Base-by-base conservation (phyloP, 2,888 invertebrate species). In the Oxyteleia sp. region DNA sequence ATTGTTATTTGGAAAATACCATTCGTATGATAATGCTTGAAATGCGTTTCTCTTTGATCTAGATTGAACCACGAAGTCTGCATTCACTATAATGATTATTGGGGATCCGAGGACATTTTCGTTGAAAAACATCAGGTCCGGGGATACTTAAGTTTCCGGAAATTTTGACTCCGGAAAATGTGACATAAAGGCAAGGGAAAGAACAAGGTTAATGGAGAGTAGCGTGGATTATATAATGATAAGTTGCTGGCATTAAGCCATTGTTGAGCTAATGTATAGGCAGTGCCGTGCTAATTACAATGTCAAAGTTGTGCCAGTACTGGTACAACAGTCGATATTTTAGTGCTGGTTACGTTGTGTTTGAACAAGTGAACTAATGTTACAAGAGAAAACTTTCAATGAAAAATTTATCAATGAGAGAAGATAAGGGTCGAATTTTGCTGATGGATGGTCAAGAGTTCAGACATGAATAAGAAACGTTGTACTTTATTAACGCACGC, bases 201-300 rank as follows among this genome's bases (percentile, higher is more conserved):
- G 49, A 71, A 59, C n/a, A 59, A 59, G 59, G 71, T 71, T 72
- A 72, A 72, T 61, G 41, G 72, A 61, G 51, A 61, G 18, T 18
- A 51, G 38, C 8, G 47, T 26, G 59, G 71, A 72, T 72, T 74
- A 55, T 74, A 74, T 64, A 63, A 63, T 63, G 63, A 74, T 59
- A 16, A 61, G 51, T 29, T 18, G 15, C 51, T 63, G 74, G 53
- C 74, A 63, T 53, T 63, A 53, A 63, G 74, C 53, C 63, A 74
- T 63, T 63, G 74, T 55, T 53, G 35, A 20, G 41, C 29, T 74
- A 63, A 74, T 63, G 45, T 61, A 61, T 72, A 63, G 41, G 29
- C 41, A 35, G 8, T 5, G 32, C 43, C 4, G 18, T 8, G 45
- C 45, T 72, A 72, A 72, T 72, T 72, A 53, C 72, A 51, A 72